Evolutionary conservation across 2,113 vertebrate species (phyloP).

Genomic region (Ciconia maguari): DNA sequence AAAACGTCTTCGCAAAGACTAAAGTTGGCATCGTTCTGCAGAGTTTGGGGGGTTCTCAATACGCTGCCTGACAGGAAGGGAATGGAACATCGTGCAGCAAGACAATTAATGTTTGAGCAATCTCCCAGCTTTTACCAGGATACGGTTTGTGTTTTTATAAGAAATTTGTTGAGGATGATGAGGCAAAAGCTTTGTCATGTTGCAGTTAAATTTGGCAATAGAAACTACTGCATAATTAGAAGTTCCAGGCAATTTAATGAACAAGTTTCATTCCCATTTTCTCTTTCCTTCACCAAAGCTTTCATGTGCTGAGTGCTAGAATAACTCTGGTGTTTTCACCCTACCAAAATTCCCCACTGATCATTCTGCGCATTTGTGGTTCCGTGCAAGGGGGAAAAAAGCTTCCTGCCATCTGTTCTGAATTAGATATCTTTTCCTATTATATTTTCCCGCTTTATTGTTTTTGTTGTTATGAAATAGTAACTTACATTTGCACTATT

Average conservation of each 20-base stretch:
- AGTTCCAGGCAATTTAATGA: not conserved
- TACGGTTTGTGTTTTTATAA: not conserved
- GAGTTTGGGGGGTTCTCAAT: not conserved
- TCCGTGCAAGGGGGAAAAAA: constrained; percentile 1
- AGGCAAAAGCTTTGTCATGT: not conserved
- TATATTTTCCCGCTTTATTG: constrained; percentile 52
- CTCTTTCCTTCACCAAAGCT: constrained; percentile 9
- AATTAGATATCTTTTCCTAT: constrained; percentile 48
- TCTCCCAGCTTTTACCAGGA: not conserved
- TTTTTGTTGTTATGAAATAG: constrained; percentile 30
- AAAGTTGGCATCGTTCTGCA: not conserved
- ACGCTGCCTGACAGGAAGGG: not conserved
- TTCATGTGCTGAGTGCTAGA: constrained; percentile 52
- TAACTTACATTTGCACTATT: constrained; percentile 36
- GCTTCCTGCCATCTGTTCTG: constrained; percentile 62
- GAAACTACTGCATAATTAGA: not conserved
- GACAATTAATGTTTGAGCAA: not conserved
- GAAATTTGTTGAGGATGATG: not conserved
- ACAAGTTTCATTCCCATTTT: not conserved
- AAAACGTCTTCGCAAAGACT: not conserved
- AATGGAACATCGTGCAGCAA: not conserved
- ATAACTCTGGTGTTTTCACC: constrained; percentile 33
- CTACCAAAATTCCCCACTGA: constrained; percentile 56
- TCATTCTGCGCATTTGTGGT: constrained; percentile 49
- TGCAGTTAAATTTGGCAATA: not conserved